A percentile compares a stretch with the other conserved stretches of the same genome.
These are phyloP conservation scores for Ifrita kowaldi DNA, from an alignment of 2,113 vertebrate genomes.

Conservation along the genomic window DNA sequence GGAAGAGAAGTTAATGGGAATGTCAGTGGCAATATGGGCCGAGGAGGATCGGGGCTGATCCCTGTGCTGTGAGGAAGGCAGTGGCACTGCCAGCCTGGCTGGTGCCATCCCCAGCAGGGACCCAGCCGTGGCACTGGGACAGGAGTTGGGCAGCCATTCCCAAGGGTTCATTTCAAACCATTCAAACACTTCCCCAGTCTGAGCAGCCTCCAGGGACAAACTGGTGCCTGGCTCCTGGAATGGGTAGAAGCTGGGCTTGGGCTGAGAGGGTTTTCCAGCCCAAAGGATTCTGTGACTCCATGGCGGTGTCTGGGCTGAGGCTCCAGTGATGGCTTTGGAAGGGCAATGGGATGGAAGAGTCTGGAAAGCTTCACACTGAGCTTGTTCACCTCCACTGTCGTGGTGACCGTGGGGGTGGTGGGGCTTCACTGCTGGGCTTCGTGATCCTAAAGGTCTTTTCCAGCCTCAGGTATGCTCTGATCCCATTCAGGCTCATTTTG, in stretches of 20 bases:
- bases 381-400: background rate
- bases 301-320: accelerated
- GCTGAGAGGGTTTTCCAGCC: background rate
- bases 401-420: background rate
- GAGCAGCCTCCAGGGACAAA: background rate
- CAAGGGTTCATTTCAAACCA: accelerated
- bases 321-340: background rate
- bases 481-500: background rate
- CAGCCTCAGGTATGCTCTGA: background rate
- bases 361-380: background rate
- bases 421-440: background rate
- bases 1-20: background rate
- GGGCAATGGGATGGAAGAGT: background rate
- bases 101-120: accelerated
- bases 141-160: background rate
- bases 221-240: background rate
- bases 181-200: background rate
- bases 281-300: no score
- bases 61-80: background rate
- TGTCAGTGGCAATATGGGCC: background rate
- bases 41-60: background rate
- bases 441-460: background rate
- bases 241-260: accelerated
- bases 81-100: background rate
- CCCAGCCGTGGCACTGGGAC: background rate